Base-by-base conservation (phyloP, 2,113 vertebrate genomes). In the Neolamprologus devosi region DNA sequence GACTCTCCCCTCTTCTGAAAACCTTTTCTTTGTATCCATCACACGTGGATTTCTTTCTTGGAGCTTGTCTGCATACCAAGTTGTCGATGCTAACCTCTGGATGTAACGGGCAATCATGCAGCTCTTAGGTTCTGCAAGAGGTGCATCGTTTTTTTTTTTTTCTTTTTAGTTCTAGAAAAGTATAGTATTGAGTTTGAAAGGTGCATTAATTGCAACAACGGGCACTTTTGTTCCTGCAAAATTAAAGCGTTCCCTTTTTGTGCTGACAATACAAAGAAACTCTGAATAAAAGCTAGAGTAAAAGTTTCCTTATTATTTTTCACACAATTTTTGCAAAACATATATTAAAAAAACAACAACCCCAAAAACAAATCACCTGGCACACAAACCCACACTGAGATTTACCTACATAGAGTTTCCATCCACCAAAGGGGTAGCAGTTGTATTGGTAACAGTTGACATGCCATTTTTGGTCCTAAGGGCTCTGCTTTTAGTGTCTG, bases 381-480 rank as follows among this genome's bases (percentile, higher is more conserved):
- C 57, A 70, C 63, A 47, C 8, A 81, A 58, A 86, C 26, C 54
- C 35, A 68, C 37, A 35, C 30, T 33, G 47, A 80, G 42, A 85
- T 42, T 63, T 83, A 84, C 83, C 81, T 70, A 89, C 84, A 82
- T 23, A 85, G 11, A 82, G 51, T 90, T 83, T 83, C 63, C 86
- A 79, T 47, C 85, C 28, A 87, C 81, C 68, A 53, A 54, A 49
- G 80, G 81, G 87, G 26, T 88, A 93, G 93, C 33, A 37, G 60
- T 68, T 37, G 91, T 91, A 94, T 90, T 90, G 57, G 60, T 89
- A 91, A 89, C 85, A 85, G 68, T 81, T 92, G 85, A 87, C 30
- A 33, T 87, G 80, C n/a, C 63, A 79, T 82, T 80, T 37, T 79
- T 85, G 51, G 65, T 84, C 89, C 42, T 14, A 23, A 88, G 37